These are phyloP conservation scores for Mystacides longicornis DNA, from an alignment of 2,888 invertebrate genomes.

Conservation along the genomic window DNA sequence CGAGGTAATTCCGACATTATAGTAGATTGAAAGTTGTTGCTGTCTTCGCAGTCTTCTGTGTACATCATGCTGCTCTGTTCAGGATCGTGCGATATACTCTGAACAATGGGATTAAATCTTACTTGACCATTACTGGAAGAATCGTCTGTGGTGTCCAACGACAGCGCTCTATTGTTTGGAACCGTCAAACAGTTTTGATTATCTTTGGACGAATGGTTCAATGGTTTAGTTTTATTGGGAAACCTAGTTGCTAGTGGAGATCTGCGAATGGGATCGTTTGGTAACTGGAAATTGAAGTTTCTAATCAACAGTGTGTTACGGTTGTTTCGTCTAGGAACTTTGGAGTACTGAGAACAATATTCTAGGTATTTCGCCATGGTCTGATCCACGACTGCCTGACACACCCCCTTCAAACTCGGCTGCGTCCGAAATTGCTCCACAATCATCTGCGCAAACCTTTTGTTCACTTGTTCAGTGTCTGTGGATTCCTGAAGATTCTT, in stretches of 20 bases:
- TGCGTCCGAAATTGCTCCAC: slow-evolving; percentile 77
- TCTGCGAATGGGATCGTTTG: slow-evolving; percentile 44
- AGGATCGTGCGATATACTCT: slow-evolving; percentile 43
- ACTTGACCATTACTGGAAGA: slow-evolving; percentile 41
- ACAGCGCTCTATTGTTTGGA: slow-evolving; percentile 23
- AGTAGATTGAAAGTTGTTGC: slow-evolving; percentile 15
- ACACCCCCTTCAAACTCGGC: slow-evolving; percentile 70
- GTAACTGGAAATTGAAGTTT: slow-evolving; percentile 76
- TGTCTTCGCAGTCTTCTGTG: too few relatives aligned
- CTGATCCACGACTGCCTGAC: slow-evolving; percentile 79
- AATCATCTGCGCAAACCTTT: slow-evolving; percentile 69
- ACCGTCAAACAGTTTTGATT: slow-evolving; percentile 12
- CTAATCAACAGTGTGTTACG: slow-evolving; percentile 80
- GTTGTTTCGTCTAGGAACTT: slow-evolving; percentile 58
- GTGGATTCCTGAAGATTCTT: slow-evolving; percentile 74
- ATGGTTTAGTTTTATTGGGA: slow-evolving; percentile 1
- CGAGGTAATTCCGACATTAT: slow-evolving; percentile 21
- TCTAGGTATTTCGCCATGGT: slow-evolving; percentile 78
- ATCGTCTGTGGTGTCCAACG: slow-evolving; percentile 5
- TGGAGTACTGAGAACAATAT: slow-evolving; percentile 54
- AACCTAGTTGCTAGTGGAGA: slow-evolving; percentile 12
- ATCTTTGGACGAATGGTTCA: neutral
- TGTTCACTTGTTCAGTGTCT: slow-evolving; percentile 68
- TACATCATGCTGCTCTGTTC: too few relatives aligned
- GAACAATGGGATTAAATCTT: slow-evolving; percentile 56